Conservation (phyloP, 2,888 invertebrate species). For the Pristionchus entomophagus region DNA sequence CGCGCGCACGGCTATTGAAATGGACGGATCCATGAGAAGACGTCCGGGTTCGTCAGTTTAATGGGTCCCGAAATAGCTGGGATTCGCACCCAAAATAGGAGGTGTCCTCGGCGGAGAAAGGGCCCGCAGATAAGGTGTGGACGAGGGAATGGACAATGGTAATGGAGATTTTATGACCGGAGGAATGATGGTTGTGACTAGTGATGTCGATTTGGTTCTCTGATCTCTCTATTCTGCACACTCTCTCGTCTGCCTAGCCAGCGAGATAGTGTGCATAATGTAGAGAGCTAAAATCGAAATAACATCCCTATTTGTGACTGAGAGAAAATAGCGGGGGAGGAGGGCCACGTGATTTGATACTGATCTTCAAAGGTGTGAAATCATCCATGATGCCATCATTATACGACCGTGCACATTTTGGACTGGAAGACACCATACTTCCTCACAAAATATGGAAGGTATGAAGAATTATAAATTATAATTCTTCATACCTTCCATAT, state of each 20-base stretch:
- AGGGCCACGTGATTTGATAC: slow-evolving; percentile 2
- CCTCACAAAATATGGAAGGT: too few relatives aligned
- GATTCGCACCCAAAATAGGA: not conserved
- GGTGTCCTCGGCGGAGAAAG: not conserved
- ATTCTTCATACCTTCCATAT: too few relatives aligned
- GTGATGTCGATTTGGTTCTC: too few relatives aligned
- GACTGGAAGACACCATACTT: too few relatives aligned
- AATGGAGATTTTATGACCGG: slow-evolving; percentile 10
- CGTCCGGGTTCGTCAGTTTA: not conserved
- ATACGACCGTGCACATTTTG: not conserved
- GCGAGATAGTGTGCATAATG: too few relatives aligned
- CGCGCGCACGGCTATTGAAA: too few relatives aligned
- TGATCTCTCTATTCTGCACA: too few relatives aligned
- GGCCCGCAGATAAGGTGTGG: not conserved
- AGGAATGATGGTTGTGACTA: not conserved
- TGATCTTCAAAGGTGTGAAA: slow-evolving; percentile 15
- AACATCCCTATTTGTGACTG: too few relatives aligned
- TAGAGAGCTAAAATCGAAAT: too few relatives aligned
- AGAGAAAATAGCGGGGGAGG: not conserved
- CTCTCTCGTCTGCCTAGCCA: too few relatives aligned
- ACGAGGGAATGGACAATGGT: too few relatives aligned
- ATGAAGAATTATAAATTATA: too few relatives aligned
- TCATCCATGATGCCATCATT: not conserved
- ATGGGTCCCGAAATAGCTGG: not conserved
- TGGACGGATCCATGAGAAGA: not conserved